Conservation (phyloP, 2,113 vertebrate genomes). For the Sminthopsis crassicaudata region DNA sequence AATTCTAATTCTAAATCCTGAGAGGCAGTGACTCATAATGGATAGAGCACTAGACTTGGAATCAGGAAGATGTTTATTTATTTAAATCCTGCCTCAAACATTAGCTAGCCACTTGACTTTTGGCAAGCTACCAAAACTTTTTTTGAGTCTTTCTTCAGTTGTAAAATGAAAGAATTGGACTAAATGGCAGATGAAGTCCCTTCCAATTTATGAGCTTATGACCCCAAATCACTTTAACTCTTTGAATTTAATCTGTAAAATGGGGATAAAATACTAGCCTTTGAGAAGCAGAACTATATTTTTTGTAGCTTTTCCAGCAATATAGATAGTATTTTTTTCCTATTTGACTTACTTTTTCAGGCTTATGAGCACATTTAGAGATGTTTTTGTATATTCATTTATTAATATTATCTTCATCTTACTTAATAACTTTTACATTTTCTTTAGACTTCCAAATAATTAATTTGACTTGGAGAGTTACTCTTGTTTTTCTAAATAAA, state of each 20-base stretch:
- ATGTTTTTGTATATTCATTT: not conserved
- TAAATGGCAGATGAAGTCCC: not conserved
- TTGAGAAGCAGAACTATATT: not conserved
- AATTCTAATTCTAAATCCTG: not conserved
- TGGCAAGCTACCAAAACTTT: not conserved
- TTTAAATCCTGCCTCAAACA: not conserved
- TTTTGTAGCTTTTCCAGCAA: not conserved
- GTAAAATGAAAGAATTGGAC: not conserved
- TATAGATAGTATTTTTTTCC: not conserved
- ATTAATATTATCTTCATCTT: not conserved
- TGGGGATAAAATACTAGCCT: not conserved
- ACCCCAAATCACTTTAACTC: not conserved
- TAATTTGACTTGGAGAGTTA: not conserved
- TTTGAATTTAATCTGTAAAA: not conserved
- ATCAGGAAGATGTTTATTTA: not conserved
- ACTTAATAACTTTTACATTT: not conserved
- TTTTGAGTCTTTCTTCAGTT: not conserved
- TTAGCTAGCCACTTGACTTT: not conserved
- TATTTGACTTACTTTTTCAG: conserved; percentile 2
- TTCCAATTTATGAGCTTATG: not conserved
- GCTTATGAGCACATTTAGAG: not conserved
- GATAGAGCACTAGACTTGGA: not conserved
- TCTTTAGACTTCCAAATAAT: not conserved
- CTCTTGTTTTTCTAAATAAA: not conserved
- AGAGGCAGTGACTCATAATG: not conserved